Conservation (phyloP, 2,113 vertebrate species). For the Aspidoscelis tigris region DNA sequence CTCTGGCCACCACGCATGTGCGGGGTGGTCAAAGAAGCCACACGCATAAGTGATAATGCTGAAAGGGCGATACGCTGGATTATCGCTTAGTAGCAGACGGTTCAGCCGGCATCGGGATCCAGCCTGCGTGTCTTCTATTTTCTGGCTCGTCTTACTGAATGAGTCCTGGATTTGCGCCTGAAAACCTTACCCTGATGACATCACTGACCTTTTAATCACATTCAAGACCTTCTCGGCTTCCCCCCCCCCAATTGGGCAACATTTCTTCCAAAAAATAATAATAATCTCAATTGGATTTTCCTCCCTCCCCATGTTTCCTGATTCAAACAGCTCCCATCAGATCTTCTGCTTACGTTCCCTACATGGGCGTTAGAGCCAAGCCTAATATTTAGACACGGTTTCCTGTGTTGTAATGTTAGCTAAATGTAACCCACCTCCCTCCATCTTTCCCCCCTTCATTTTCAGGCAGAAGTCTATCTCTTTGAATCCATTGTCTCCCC, state of each 20-base stretch:
- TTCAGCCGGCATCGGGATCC: neutral
- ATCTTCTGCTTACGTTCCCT: conserved; percentile 24
- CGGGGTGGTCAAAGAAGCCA: too few relatives aligned
- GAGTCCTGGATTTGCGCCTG: neutral
- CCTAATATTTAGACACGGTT: conserved; percentile 12
- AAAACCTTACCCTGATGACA: neutral
- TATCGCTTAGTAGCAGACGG: too few relatives aligned
- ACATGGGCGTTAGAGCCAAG: conserved; percentile 17
- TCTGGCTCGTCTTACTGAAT: neutral
- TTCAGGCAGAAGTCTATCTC: neutral
- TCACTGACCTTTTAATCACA: neutral
- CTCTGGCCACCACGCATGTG: too few relatives aligned
- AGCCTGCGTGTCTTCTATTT: neutral
- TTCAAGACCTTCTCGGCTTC: neutral
- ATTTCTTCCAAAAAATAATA: neutral
- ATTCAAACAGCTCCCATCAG: neutral
- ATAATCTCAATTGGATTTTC: neutral
- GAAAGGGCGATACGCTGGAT: too few relatives aligned
- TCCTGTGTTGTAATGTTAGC: conserved; percentile 11
- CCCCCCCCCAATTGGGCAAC: neutral
- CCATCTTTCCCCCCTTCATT: neutral
- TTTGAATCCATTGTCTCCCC: conserved; percentile 10
- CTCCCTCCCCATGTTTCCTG: neutral
- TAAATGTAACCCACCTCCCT: neutral
- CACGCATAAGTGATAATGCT: too few relatives aligned